Base-by-base conservation (phyloP, 37 sponge, comb jelly and placozoan species). In the Sycon ciliatum region DNA sequence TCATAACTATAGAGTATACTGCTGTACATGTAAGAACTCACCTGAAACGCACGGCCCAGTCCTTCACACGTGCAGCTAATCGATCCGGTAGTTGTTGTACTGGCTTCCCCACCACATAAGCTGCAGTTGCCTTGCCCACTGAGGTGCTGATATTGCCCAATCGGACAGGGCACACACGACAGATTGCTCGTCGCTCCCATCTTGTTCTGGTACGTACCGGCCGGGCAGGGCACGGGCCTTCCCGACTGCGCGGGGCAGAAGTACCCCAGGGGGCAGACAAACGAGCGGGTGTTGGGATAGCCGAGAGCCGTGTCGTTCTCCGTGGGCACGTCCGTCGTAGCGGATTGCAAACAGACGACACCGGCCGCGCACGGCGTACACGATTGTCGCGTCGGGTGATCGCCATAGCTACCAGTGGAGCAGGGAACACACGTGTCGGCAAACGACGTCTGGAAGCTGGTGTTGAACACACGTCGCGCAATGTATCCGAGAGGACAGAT, bases 51-150 rank as follows among this genome's bases (percentile, higher is more conserved):
- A 38, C 76, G 18, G 24, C 38, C 65, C 16, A 22, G 22, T 23
- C 65, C 76, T 20, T 18, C 65, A 29, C 76, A 75, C 42, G 76
- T 68, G 66, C 76, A 75, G 52, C 31, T 36, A 9, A 65, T 68
- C 65, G 65, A 54, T 34, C 63, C 63, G 16, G 32, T 7, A 65
- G 65, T 65, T 36, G 27, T 16, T 3, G 76, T 54, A 34, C 35
- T 29, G 38, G 78, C 78, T 27, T 72, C 78, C 53, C 72, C 42
- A 4, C 78, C 78, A 62, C 78, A 77, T 3, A 9, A 24, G 71
- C 36, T 73, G 29, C 78, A 77, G 36, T 23, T 7, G 27, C 56
- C n/a, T 26, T 24, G 29, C 7, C 78, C 78, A 0, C 34, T 36
- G 34, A 37, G 18, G 11, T 49, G 39, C 5, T 62, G 33, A 32